Evolutionary conservation across 2,888 invertebrate species (phyloP), one percentile per base, ranked within the genome.

Genomic region (Cephus pygmeus): DNA sequence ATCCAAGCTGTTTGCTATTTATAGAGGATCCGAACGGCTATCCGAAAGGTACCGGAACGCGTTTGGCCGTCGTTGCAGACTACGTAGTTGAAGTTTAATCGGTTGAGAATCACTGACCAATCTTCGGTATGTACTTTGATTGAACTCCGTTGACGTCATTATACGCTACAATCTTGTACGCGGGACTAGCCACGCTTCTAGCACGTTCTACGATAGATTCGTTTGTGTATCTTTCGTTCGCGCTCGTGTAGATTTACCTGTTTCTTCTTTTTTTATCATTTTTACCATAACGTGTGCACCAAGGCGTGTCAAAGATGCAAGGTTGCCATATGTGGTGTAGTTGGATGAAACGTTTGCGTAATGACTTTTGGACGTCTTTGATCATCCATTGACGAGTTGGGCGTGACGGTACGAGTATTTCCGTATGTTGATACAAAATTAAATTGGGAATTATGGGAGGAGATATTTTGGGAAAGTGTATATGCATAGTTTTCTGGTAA

Each of bases 71-170:
- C 56, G 23, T 56, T 56, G 23, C 23, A 6, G 56, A 56, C 23
- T 56, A 56, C 56, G 56, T 56, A 56, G 56, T 23, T 23, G 9
- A 56, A 23, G 56, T 56, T 23, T 40, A 9, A 69, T n/a, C 68
- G 36, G 73, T 76, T 79, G 84, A 84, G 84, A 82, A 76, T 78
- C 84, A 76, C 79, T 81, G 80, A 40, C 31, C 77, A 80, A 84
- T 81, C 82, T 78, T 76, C 9, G 56, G 56, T 56, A 56, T 80
- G 77, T 76, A 80, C 78, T 81, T 75, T 79, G 81, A 83, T 83
- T 83, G 81, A 80, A 83, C 79, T 81, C 79, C 75, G 77, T 76
- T 82, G 83, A 84, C 83, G 84, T 84, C 84, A 82, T 79, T 78
- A 73, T 80, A 79, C 77, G 75, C 77, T 79, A 79, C 79, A 80